A percentile compares a stretch with the other conserved stretches of the same genome.
Conservation (phyloP, 1,140 invertebrate species). For the Agrilus planipennis region DNA sequence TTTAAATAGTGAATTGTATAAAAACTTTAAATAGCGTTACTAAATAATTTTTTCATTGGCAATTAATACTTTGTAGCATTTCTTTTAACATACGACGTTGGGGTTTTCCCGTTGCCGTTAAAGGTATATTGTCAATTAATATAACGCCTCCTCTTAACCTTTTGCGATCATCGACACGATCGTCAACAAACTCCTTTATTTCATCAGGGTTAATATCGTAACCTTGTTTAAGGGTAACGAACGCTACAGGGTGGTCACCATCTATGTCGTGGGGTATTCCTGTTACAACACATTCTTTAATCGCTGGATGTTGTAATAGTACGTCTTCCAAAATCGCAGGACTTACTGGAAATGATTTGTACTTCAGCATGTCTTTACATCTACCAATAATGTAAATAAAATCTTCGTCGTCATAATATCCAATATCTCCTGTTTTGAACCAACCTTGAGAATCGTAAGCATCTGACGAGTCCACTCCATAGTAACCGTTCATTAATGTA, state of each 20-base stretch:
- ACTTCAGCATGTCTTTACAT: constrained; percentile 66
- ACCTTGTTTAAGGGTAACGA: constrained; percentile 38
- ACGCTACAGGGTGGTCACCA: constrained; percentile 54
- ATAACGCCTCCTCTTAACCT: constrained; percentile 44
- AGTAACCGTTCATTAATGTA: constrained; percentile 43
- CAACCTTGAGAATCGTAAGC: constrained; percentile 49
- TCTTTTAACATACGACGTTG: background rate
- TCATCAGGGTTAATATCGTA: background rate
- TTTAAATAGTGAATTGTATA: too few relatives aligned
- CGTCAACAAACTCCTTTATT: constrained; percentile 3
- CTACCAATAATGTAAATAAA: constrained; percentile 57
- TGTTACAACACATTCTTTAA: constrained; percentile 56
- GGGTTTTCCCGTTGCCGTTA: constrained; percentile 48
- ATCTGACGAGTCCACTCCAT: constrained; percentile 26
- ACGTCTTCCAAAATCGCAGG: constrained; percentile 46
- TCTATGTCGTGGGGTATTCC: constrained; percentile 47
- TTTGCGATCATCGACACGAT: constrained; percentile 19
- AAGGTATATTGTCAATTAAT: constrained; percentile 47
- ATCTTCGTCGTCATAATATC: constrained; percentile 50
- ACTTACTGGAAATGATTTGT: constrained; percentile 35
- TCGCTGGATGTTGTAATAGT: constrained; percentile 46
- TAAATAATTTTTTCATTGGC: too few relatives aligned
- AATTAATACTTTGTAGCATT: too few relatives aligned
- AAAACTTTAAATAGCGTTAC: too few relatives aligned
- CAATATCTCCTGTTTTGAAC: constrained; percentile 59